Base-by-base conservation (phyloP, 2,797 vertebrate species). In the Tadarida brasiliensis region DNA sequence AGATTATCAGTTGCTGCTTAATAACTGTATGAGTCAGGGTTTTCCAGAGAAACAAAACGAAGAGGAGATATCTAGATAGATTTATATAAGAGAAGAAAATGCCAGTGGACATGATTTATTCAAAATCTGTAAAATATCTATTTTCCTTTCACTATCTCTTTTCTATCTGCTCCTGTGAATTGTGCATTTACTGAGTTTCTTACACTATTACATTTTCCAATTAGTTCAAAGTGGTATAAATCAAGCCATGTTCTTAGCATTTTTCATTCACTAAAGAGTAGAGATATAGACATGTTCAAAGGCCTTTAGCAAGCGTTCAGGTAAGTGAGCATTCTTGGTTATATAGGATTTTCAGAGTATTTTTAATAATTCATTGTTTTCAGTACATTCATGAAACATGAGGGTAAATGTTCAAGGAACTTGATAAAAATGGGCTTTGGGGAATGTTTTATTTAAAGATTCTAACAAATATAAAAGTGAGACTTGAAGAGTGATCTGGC, bases 301-400 rank as follows among this genome's bases (percentile, higher is more conserved):
- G 30, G 6, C 63, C n/a, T 76, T 71, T 6, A 65, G 54, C 5
- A 84, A 87, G 28, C 10, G 65, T 67, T 90, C 26, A 77, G 67
- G 70, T 56, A 30, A 26, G 44, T 54, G 30, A 30, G 30, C 44
- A 89, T 30, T 87, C 39, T 77, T 19, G 17, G 63, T 44, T n/a
- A 3, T 83, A 24, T 30, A 30, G 30, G 7, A 28, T 93, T 89
- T 61, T 93, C 26, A 51, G 30, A 73, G 20, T 56, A 49, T 19
- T 87, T 80, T 90, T 76, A 83, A 65, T 59, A 74, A 90, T 33
- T 76, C 51, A 44, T 20, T 84, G 5, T 65, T 94, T 81, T 87
- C 16, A 84, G 19, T 51, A 81, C 22, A 12, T 87, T 87, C 7
- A 20, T 70, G 44, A 95, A 92, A 84, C 30, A 44, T 67, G 17